phyloP scores from a whole-genome alignment of 2,888 invertebrate species.

The Drosophila atripex region DNA sequence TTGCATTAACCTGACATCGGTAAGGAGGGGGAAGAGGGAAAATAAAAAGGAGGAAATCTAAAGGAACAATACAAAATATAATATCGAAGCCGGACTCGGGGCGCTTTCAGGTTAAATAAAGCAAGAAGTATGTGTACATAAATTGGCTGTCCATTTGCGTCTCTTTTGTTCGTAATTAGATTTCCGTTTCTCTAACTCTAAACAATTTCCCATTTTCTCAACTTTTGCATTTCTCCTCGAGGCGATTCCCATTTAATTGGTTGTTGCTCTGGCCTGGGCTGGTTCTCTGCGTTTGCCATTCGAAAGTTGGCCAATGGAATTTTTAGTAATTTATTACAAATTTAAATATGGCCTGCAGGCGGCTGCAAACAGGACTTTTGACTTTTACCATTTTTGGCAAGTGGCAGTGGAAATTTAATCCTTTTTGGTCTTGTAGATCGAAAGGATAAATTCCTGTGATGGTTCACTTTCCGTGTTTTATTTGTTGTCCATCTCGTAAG shows the following conservation, averaged over 20 bases:
- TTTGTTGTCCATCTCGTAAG: not conserved
- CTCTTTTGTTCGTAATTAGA: constrained; percentile 53
- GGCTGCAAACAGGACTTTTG: constrained; percentile 24
- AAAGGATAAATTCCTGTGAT: constrained; percentile 12
- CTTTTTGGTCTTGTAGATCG: constrained; percentile 1
- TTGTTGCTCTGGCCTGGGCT: constrained; percentile 36
- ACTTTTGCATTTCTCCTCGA: constrained; percentile 34
- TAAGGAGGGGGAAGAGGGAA: not conserved
- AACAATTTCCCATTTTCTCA: constrained; percentile 30
- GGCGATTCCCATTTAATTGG: constrained; percentile 65
- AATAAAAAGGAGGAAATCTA: constrained; percentile 9
- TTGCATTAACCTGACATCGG: constrained; percentile 45
- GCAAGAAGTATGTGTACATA: constrained; percentile 46
- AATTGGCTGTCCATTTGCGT: constrained; percentile 56
- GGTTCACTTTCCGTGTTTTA: not conserved
- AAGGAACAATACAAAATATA: constrained; percentile 7
- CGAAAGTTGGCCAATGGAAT: constrained; percentile 39
- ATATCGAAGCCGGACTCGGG: constrained; percentile 35
- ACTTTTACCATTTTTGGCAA: constrained; percentile 17
- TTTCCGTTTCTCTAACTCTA: constrained; percentile 47
- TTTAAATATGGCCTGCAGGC: constrained; percentile 37
- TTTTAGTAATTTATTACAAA: constrained; percentile 40
- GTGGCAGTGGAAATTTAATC: constrained; percentile 11
- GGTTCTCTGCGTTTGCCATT: constrained; percentile 8
- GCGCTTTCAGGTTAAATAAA: constrained; percentile 41